Base-by-base conservation (phyloP, 2,888 invertebrate genomes). In the Sclerodermus sp. region DNA sequence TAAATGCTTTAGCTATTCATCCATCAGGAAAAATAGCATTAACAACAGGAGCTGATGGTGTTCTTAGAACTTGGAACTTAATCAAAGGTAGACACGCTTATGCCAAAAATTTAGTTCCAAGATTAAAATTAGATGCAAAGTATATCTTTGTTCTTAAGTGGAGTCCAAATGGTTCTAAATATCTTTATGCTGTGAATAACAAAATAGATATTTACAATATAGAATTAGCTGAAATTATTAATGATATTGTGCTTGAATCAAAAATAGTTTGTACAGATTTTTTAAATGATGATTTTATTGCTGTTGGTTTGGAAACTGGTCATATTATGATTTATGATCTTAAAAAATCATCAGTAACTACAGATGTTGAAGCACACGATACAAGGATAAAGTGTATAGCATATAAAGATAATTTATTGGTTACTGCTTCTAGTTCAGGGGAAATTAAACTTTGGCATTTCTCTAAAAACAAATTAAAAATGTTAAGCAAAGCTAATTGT, bases 11-110 rank as follows among this genome's bases (percentile, higher is more conserved):
- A 46, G 86, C 90, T 43, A 83, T 96, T 42, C 96, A 97, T 81
- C 91, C 94, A 1, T 88, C 88, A 65, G 94, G 94, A 12, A 95
- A 94, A 79, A 70, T 96, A 58, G 93, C 93, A 0, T 79, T 97
- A 8, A 90, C 94, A 10, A 83, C 95, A 34, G 93, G 95, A 13
- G 86, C 85, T 42, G 96, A 97, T 78, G 86, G 85, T 62, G 88
- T 90, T 4, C 77, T 97, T 40, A 82, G 89, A 67, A 96, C 96
- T 2, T 97, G 97, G 97, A 96, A 97, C 81, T 82, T 97, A 55
- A 83, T 96, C 1, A 95, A 93, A 77, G 96, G 96, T 0, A 84
- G 94, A 53, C 87, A 88, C 64, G 96, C 95, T 0, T 96, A 91
- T 75, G 88, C 90, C 1, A 91, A 90, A n/a, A 94, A 95, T 76